phyloP scores from a whole-genome alignment of 2,797 vertebrate genomes.

The Potorous gilbertii region DNA sequence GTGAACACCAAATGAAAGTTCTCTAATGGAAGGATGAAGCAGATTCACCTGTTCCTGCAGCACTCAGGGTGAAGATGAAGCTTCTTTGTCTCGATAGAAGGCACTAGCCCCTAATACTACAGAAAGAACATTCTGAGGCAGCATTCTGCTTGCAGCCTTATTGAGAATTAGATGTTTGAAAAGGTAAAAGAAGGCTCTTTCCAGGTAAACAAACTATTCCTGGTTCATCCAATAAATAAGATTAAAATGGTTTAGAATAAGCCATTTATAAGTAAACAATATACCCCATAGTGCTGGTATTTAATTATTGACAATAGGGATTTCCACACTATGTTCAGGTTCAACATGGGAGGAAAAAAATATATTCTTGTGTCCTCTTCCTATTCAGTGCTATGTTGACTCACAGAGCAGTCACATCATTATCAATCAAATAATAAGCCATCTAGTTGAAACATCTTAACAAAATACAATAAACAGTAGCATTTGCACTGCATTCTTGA shows the following conservation, averaged over 20 bases:
- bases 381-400: slow-evolving; percentile 8
- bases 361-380: neutral
- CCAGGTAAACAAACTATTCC: slow-evolving; percentile 10
- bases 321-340: neutral
- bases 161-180: neutral
- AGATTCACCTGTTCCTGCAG: neutral
- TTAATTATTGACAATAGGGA: neutral
- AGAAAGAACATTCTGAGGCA: neutral
- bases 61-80: neutral
- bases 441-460: neutral
- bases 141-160: neutral
- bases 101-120: neutral
- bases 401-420: neutral
- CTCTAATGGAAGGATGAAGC: neutral
- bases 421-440: neutral
- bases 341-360: neutral
- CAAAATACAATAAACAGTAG: neutral
- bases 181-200: neutral
- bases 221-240: neutral
- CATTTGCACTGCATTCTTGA: neutral
- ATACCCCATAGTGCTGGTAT: neutral
- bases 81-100: neutral
- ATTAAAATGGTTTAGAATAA: slow-evolving; percentile 25
- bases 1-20: neutral
- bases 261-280: slow-evolving; percentile 25